phyloP scores from a whole-genome alignment of 2,113 vertebrate genomes.

The Nycticebus coucang region DNA sequence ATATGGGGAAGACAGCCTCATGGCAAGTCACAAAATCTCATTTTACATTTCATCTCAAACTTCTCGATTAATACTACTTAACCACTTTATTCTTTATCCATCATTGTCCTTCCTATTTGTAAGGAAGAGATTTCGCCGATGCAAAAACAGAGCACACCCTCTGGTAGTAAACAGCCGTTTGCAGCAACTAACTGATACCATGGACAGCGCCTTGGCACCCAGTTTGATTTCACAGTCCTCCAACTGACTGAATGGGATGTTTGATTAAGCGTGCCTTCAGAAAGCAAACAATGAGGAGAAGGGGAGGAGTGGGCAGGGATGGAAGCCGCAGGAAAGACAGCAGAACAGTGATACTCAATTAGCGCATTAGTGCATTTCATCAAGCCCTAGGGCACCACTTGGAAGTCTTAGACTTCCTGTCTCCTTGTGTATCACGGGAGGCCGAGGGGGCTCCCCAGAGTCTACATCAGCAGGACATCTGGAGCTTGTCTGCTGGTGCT shows the following conservation, averaged over 20 bases:
- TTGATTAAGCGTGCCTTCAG: constrained; percentile 38
- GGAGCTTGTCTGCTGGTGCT: constrained; percentile 32
- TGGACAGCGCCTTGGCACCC: constrained; percentile 50
- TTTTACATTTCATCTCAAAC: constrained; percentile 1
- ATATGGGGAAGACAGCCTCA: not conserved
- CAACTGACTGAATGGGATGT: not conserved
- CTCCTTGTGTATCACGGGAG: not conserved
- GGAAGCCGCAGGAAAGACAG: not conserved
- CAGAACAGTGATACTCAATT: constrained; percentile 32
- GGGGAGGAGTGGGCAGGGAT: not conserved
- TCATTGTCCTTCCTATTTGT: not conserved
- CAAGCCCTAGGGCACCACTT: constrained; percentile 33
- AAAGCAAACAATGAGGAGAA: constrained; percentile 27
- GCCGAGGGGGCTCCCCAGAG: constrained; percentile 31
- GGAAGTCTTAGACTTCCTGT: constrained; percentile 57
- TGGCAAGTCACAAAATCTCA: not conserved
- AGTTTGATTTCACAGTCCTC: not conserved
- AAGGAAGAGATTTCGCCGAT: not conserved
- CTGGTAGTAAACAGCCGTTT: not conserved
- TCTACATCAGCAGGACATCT: constrained; percentile 65
- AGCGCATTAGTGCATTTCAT: constrained; percentile 51
- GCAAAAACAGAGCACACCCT: not conserved
- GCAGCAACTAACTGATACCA: constrained; percentile 47
- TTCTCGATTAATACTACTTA: not conserved
- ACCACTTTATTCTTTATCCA: not conserved